Evolutionary conservation across 2,113 vertebrate species (phyloP), one percentile per base, ranked within the genome.

Genomic region (Ranitomeya variabilis): DNA sequence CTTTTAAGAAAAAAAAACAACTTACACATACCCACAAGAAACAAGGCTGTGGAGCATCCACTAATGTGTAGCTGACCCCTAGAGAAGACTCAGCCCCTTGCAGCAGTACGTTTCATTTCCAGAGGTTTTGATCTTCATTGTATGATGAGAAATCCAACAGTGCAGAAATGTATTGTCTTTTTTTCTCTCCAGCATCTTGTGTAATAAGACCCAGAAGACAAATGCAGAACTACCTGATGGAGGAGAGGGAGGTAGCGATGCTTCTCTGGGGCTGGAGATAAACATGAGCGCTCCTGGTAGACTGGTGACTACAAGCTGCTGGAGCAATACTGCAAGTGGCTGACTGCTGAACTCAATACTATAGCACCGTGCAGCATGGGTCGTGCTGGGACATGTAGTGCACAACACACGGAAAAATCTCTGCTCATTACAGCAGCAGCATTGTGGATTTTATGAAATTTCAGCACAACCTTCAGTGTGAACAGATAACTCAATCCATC

Each of bases 181-280:
- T 23, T 80, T 23, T 37, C 23, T 52, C 15, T 62, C 54, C 52
- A 55, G 31, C 19, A 60, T 60, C 51, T 10, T 16, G 8, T 78
- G 57, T 86, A 86, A 86, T 64, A 76, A 86, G 73, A 64, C 74
- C 85, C 73, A 78, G 85, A 79, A 78, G 59, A 86, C 85, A 26
- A 26, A 23, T n/a, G 51, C 19, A n/a, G 18, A 77, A 51, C 19
- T 76, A 14, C 18, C 5, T 64, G 85, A 16, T 19, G n/a, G 12
- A 10, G 31, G 51, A 26, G 18, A 37, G 71, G 71, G 85, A 86
- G 74, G 85, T n/a, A 18, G 26, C 57, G 1, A 66, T 7, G 74
- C 10, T 79, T 77, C 73, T 86, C 85, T 64, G 37, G 74, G 85
- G 85, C 64, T 31, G n/a, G 15, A 60, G 14, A 55, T 21, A 76